Evolutionary conservation across 1,140 invertebrate species (phyloP), one percentile per base, ranked within the genome.

Genomic region (Telenomus remus): DNA sequence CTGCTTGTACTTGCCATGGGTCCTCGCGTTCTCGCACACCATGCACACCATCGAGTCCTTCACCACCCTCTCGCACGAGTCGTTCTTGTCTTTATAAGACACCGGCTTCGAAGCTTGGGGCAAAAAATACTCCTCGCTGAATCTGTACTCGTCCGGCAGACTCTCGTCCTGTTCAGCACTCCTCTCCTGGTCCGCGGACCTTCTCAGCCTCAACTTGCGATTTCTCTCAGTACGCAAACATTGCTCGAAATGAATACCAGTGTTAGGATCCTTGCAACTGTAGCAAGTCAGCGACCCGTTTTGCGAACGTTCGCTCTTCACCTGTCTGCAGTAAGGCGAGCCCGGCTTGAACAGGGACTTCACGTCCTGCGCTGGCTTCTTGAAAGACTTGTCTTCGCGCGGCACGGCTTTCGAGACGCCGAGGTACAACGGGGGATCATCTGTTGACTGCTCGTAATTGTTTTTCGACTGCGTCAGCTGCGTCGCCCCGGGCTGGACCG

Each of bases 1-100:
- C 49, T 92, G 92, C 85, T 94, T 92, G 80, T 91, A 94, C 61
- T 92, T 92, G 4, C 91, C 92, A 16, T 91, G 91, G n/a, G 91
- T 93, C 81, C 92, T 91, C 0, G 90, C 88, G 76, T 94, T 90
- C 79, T 90, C 89, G 80, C 93, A 94, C 0, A 92, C 86, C 81
- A 90, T 91, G 79, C 93, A 94, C 3, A 91, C 89, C 90, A 92
- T 92, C 4, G 91, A 91, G 79, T 93, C 89, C 79, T 89, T 91
- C 42, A 90, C 84, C 0, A 92, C 89, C 82, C 91, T 90, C 61
- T 91, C 88, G 76, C 93, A 93, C 19, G 78, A 78, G 19, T 87
- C 80, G 8, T 59, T 54, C 15, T 81, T 79, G 9, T 83, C 79
- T 39, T 81, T 80, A 42, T 80, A 80, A 4, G 77, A 46, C 0